phyloP scores from a whole-genome alignment of 2,113 vertebrate species.

The Nicator chloris region DNA sequence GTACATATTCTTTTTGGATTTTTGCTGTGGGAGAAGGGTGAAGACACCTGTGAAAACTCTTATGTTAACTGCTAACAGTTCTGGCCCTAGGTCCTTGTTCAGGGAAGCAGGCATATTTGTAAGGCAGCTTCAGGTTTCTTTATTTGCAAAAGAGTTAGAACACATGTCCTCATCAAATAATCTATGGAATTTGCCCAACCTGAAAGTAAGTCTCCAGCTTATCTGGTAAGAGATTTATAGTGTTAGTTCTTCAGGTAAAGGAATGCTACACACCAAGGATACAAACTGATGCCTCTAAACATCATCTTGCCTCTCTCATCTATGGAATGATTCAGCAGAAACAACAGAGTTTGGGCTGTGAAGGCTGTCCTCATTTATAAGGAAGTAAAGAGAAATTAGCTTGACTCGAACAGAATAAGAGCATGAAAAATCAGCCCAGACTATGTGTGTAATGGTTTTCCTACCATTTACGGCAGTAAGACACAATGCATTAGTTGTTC shows the following conservation, averaged over 20 bases:
- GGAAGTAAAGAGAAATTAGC: not conserved
- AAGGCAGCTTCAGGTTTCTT: not conserved
- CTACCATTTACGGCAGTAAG: not conserved
- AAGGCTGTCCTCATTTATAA: not conserved
- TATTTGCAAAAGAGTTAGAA: not conserved
- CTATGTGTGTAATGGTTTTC: not conserved
- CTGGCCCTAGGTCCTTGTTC: not conserved
- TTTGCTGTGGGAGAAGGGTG: conserved; percentile 53
- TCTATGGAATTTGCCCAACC: not conserved
- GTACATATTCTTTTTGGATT: conserved; percentile 57
- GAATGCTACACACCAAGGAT: not conserved
- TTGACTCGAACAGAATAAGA: not conserved
- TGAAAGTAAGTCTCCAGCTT: not conserved
- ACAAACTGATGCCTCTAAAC: not conserved
- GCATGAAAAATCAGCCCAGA: not conserved
- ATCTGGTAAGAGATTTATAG: conserved; percentile 7
- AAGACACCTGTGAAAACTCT: not conserved
- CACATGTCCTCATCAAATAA: not conserved
- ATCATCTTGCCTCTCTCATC: not conserved
- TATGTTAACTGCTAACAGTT: not conserved
- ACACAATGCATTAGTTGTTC: not conserved
- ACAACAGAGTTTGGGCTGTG: not conserved
- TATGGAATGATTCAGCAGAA: conserved; percentile 39
- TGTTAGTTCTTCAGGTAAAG: not conserved
- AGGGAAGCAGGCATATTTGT: not conserved